phyloP scores from a whole-genome alignment of 2,888 invertebrate species.

The Carterocephalus palaemon region DNA sequence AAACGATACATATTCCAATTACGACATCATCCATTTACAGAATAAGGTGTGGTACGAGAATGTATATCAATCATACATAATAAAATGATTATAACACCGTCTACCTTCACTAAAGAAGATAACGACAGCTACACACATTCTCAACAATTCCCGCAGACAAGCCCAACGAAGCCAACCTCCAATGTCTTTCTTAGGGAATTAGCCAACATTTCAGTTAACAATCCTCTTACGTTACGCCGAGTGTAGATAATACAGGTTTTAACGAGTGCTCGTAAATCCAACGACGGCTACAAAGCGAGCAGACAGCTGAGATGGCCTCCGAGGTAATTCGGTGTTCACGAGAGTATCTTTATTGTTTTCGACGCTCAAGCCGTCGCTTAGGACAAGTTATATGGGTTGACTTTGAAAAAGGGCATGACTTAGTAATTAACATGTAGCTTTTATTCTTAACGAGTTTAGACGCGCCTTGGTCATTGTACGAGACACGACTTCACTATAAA shows the following conservation, averaged over 20 bases:
- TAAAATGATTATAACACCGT: too few species aligned
- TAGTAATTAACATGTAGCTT: not conserved
- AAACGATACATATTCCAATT: too few species aligned
- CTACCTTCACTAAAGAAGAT: too few species aligned
- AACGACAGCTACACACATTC: too few species aligned
- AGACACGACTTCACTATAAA: too few species aligned
- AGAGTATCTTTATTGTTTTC: slow-evolving; percentile 13
- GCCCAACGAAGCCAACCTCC: too few species aligned
- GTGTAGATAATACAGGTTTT: slow-evolving; percentile 21
- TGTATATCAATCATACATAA: too few species aligned
- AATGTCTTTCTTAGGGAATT: slow-evolving; percentile 7
- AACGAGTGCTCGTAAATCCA: slow-evolving; percentile 23
- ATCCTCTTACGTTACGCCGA: slow-evolving; percentile 10
- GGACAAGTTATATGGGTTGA: slow-evolving; percentile 3
- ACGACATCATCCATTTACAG: too few species aligned
- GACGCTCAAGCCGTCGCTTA: slow-evolving; percentile 1
- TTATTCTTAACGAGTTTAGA: too few species aligned
- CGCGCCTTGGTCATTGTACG: too few species aligned
- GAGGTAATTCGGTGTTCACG: slow-evolving; percentile 15
- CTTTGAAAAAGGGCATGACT: not conserved
- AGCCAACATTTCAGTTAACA: slow-evolving; percentile 11
- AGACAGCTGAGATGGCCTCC: slow-evolving; percentile 11
- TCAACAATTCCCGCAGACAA: slow-evolving; percentile 2
- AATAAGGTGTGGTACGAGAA: too few species aligned
- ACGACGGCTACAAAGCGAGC: slow-evolving; percentile 16